A percentile compares a stretch with the other conserved stretches of the same genome.
Evolutionary conservation across 2,113 vertebrate species (phyloP).

Genomic region (Nestor notabilis): DNA sequence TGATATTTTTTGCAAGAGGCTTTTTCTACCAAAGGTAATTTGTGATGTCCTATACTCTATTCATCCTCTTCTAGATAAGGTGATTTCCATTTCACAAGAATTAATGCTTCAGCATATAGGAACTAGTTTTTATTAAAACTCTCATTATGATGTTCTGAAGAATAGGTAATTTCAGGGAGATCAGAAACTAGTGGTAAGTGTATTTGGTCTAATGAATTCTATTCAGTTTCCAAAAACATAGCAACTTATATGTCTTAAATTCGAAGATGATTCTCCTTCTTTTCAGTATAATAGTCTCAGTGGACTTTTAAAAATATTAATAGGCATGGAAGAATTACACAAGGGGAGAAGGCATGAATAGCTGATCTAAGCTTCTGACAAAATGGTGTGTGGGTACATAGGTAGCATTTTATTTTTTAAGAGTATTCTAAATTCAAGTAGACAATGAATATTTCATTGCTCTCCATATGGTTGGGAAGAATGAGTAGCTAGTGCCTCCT

Average conservation of each 20-base stretch:
- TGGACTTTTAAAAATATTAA: background rate
- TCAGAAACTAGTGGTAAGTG: constrained; percentile 1
- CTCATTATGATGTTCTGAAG: constrained; percentile 1
- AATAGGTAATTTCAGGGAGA: constrained; percentile 17
- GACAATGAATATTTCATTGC: background rate
- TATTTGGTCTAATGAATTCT: constrained; percentile 20
- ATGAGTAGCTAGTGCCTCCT: background rate
- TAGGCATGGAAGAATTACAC: background rate
- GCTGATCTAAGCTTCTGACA: background rate
- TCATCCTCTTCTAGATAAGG: background rate
- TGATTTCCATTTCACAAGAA: constrained; percentile 26
- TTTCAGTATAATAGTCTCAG: background rate
- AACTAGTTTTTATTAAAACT: background rate
- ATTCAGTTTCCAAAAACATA: constrained; percentile 20
- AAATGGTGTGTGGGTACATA: background rate
- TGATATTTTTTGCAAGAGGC: background rate
- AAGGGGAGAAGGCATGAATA: background rate
- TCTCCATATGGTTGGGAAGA: background rate
- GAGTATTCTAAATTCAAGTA: background rate
- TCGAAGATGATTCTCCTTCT: background rate
- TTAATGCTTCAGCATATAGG: background rate
- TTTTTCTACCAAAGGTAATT: background rate
- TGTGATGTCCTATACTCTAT: background rate
- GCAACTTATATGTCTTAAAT: background rate
- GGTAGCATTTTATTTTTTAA: background rate